Evolutionary conservation across 2,113 vertebrate species (phyloP).

Genomic region (Plotosus lineatus): DNA sequence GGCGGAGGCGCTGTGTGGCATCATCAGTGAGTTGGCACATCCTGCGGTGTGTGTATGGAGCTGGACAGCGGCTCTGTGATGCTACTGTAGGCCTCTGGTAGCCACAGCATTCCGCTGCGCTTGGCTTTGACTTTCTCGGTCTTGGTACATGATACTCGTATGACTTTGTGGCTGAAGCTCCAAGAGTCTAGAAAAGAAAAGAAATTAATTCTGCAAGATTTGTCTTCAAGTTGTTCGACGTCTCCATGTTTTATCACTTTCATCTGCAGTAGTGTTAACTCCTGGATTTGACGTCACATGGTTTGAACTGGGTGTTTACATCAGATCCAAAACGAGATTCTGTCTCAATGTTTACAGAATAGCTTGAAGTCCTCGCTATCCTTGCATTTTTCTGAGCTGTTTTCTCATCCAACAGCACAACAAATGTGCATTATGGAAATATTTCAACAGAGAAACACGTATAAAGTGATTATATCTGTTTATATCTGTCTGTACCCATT

Average conservation of each 20-base stretch:
- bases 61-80: conserved; percentile 82
- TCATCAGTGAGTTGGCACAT: conserved; percentile 93
- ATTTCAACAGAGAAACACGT: no score
- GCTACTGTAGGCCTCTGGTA: conserved; percentile 89
- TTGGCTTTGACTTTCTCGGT: conserved; percentile 41
- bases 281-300: no score
- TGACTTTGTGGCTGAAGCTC: conserved; percentile 6
- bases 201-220: neutral
- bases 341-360: no score
- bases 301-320: no score
- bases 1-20: conserved; percentile 80
- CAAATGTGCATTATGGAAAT: no score
- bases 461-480: no score
- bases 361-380: no score
- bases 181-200: conserved; percentile 9
- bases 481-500: no score
- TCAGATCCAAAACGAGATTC: no score
- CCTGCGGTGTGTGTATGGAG: conserved; percentile 90
- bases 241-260: neutral
- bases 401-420: no score
- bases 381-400: no score
- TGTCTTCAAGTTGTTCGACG: neutral
- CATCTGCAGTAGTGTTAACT: neutral
- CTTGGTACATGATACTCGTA: conserved; percentile 27
- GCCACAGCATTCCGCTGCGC: conserved; percentile 49